phyloP scores from a whole-genome alignment of 2,797 vertebrate species.

The Coracias cyanogaster region DNA sequence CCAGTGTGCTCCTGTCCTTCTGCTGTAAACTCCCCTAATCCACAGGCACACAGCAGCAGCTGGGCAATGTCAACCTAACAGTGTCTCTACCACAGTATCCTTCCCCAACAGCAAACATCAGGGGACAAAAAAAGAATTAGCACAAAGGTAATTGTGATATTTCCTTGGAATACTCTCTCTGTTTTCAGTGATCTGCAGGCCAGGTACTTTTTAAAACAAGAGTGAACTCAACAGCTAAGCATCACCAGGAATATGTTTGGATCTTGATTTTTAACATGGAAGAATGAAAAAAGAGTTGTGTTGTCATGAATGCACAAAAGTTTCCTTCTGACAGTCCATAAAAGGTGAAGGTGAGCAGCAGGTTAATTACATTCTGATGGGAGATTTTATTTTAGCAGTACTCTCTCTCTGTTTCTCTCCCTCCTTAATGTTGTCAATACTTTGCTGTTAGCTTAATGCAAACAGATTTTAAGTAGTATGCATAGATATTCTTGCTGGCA shows the following conservation, averaged over 20 bases:
- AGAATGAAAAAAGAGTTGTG: neutral
- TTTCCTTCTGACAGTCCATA: neutral
- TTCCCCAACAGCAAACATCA: neutral
- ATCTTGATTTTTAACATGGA: neutral
- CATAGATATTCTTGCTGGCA: neutral
- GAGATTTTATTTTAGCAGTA: neutral
- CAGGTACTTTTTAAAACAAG: neutral
- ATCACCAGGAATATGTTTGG: neutral
- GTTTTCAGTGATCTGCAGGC: neutral
- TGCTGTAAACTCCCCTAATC: neutral
- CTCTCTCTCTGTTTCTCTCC: neutral
- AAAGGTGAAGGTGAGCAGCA: neutral
- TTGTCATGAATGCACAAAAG: neutral
- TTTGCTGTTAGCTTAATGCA: neutral
- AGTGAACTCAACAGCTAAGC: neutral
- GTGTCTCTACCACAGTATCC: neutral
- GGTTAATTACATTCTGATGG: neutral
- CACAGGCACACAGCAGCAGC: neutral
- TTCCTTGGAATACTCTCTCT: neutral
- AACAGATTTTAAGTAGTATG: neutral
- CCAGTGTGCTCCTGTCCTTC: neutral
- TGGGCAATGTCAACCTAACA: neutral
- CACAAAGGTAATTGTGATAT: neutral
- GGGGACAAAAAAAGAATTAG: neutral
- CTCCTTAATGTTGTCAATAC: neutral